Percentiles rank a stretch among this genome's conserved stretches.
Evolutionary conservation across 2,888 invertebrate genomes (phyloP).

Genomic region (Smittia aterrima): DNA sequence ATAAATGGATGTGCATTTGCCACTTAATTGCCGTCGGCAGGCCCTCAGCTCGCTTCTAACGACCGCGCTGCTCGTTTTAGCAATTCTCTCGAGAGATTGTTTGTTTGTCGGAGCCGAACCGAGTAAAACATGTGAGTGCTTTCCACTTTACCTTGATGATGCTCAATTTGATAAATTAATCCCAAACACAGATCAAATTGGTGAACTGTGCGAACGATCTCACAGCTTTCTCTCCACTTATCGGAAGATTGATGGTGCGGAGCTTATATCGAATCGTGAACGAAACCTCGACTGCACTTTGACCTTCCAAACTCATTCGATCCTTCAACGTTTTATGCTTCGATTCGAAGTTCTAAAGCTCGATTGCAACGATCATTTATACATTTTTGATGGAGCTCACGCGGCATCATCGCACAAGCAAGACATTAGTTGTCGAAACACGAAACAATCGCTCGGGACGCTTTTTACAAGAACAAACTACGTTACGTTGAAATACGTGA

Average conservation of each 20-base stretch:
- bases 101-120: slow-evolving; percentile 24
- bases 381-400: slow-evolving; percentile 89
- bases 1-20: slow-evolving; percentile 33
- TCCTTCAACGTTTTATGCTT: slow-evolving; percentile 90
- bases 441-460: slow-evolving; percentile 81
- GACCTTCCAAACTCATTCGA: slow-evolving; percentile 92
- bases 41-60: slow-evolving; percentile 1
- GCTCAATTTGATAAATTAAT: neutral
- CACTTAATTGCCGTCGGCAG: slow-evolving; percentile 18
- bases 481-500: slow-evolving; percentile 86
- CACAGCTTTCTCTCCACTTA: slow-evolving; percentile 57
- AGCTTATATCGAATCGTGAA: slow-evolving; percentile 86
- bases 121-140: slow-evolving; percentile 32
- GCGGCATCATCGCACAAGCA: slow-evolving; percentile 72
- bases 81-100: neutral
- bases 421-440: slow-evolving; percentile 88
- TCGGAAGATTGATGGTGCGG: slow-evolving; percentile 87
- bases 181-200: slow-evolving; percentile 45
- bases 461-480: slow-evolving; percentile 76
- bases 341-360: slow-evolving; percentile 87
- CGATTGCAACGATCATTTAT: slow-evolving; percentile 92
- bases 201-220: slow-evolving; percentile 20
- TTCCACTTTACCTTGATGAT: neutral
- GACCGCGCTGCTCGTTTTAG: neutral
- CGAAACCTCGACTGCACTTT: slow-evolving; percentile 87